Evolutionary conservation across 2,113 vertebrate species (phyloP).

Genomic region (Myrmophylax atrothorax): DNA sequence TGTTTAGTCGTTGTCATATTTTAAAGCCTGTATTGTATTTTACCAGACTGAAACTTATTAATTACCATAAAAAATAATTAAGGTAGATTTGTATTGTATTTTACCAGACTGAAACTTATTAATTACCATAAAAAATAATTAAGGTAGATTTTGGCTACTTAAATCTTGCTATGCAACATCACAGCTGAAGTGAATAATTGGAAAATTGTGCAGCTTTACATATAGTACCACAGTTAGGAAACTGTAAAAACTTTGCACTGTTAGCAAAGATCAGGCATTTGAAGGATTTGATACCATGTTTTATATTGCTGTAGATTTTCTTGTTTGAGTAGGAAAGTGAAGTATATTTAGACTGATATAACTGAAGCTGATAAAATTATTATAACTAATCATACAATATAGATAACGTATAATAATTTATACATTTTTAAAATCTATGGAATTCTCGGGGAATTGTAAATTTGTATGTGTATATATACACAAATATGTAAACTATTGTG

Average conservation of each 20-base stretch:
- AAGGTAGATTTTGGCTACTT: not conserved
- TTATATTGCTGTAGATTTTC: not conserved
- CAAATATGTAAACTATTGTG: accelerated
- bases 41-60: not conserved
- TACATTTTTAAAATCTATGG: not conserved
- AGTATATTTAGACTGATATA: not conserved
- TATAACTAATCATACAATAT: not conserved
- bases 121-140: not conserved
- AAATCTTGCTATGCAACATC: not conserved
- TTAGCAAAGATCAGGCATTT: not conserved
- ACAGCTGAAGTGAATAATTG: not conserved
- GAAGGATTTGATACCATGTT: not conserved
- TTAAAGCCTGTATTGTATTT: not conserved
- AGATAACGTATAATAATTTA: no score
- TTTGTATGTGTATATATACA: accelerated
- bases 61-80: not conserved
- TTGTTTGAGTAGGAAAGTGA: not conserved
- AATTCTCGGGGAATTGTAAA: not conserved
- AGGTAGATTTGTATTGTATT: not conserved
- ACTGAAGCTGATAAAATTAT: not conserved
- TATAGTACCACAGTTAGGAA: not conserved
- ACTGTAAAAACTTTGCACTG: not conserved
- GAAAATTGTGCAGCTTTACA: not conserved
- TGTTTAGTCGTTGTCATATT: not conserved
- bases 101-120: not conserved